Evolutionary conservation across 2,888 invertebrate species (phyloP).

Genomic region (Spialia ferax): DNA sequence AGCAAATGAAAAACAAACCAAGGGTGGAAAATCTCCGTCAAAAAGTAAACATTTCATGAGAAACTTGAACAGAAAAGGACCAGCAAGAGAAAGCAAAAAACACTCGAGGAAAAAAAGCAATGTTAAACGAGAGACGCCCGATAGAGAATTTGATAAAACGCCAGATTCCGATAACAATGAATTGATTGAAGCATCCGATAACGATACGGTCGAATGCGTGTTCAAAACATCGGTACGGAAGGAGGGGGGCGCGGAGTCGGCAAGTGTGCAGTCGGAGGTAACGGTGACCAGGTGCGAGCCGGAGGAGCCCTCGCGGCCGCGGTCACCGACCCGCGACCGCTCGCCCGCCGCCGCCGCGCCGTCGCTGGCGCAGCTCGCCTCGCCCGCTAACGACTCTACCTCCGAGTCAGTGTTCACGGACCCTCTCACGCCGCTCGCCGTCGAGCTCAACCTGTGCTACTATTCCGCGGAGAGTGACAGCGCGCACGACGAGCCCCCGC

Average conservation of each 20-base stretch:
- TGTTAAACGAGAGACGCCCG: conserved; percentile 68
- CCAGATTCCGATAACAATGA: conserved; percentile 82
- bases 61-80: conserved; percentile 77
- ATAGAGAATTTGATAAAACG: conserved; percentile 77
- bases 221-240: conserved; percentile 66
- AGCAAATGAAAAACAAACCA: conserved; percentile 80
- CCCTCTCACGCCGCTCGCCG: conserved; percentile 88
- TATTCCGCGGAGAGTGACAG: conserved; percentile 88
- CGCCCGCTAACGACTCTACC: conserved; percentile 86
- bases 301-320: conserved; percentile 62
- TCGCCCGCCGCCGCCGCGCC: conserved; percentile 61
- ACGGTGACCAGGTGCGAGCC: conserved; percentile 76
- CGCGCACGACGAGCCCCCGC: conserved; percentile 71
- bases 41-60: conserved; percentile 86
- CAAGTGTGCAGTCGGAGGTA: conserved; percentile 76
- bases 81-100: conserved; percentile 75
- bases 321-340: conserved; percentile 81
- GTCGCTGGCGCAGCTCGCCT: conserved; percentile 51
- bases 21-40: conserved; percentile 85
- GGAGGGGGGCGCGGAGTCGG: conserved; percentile 62
- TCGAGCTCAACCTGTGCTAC: conserved; percentile 88
- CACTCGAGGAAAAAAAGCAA: conserved; percentile 75
- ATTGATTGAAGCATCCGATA: conserved; percentile 77
- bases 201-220: conserved; percentile 81
- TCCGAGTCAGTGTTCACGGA: conserved; percentile 93